These are phyloP conservation scores for Colinus virginianus DNA, from an alignment of 2,113 vertebrate genomes.

Conservation along the genomic window DNA sequence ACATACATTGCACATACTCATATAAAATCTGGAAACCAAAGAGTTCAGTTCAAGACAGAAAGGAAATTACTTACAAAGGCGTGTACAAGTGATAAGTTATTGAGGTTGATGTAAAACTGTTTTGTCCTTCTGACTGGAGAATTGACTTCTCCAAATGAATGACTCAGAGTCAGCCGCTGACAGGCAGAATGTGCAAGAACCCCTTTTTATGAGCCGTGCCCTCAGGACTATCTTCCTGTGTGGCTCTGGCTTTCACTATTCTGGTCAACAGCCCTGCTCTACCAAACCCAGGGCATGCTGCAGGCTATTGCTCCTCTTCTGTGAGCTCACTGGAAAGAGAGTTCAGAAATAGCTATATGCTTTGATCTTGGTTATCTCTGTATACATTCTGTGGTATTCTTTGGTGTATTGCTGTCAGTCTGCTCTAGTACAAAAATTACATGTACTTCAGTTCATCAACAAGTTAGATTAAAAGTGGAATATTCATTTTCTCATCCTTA, in stretches of 20 bases:
- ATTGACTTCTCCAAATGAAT: not conserved
- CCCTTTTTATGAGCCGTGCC: not conserved
- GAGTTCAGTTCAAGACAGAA: not conserved
- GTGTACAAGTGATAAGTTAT: not conserved
- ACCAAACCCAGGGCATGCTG: not conserved
- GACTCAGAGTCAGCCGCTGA: not conserved
- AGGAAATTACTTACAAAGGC: not conserved
- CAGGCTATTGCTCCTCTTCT: not conserved
- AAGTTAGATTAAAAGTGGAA: not conserved
- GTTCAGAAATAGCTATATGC: not conserved
- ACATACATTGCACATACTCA: not conserved
- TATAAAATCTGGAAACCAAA: not conserved
- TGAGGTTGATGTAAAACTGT: not conserved
- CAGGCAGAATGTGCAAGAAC: not conserved
- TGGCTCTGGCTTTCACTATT: not conserved
- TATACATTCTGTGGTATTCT: not conserved
- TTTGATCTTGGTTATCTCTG: not conserved
- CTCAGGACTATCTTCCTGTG: not conserved
- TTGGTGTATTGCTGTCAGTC: not conserved
- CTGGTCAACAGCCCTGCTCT: not conserved
- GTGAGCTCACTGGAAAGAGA: rapidly evolving
- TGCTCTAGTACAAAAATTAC: not conserved
- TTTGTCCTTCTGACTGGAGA: not conserved
- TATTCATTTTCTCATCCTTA: too few species aligned
- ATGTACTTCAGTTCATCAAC: not conserved